Percentiles rank a stretch among this genome's conserved stretches.
phyloP scores from a whole-genome alignment of 2,797 vertebrate genomes.

The Rhynchonycteris naso region DNA sequence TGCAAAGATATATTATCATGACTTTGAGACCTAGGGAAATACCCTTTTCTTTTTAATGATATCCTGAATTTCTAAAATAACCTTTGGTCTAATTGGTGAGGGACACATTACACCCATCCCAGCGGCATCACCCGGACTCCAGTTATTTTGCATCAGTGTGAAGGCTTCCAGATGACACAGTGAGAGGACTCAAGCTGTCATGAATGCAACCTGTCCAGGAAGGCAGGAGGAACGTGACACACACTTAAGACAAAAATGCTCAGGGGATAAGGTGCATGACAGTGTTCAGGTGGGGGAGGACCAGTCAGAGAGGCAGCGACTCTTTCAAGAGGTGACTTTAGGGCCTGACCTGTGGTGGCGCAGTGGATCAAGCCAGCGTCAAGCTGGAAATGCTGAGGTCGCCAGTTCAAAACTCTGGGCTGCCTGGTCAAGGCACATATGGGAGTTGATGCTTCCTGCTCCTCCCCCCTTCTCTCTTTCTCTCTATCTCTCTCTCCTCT shows the following conservation, averaged over 20 bases:
- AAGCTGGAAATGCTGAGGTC: too few species aligned
- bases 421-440: too few species aligned
- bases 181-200: neutral
- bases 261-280: too few species aligned
- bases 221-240: neutral
- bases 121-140: neutral
- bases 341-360: too few species aligned
- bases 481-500: too few species aligned
- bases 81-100: slow-evolving; percentile 5
- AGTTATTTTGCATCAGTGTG: neutral
- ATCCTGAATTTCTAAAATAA: neutral
- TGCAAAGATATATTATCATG: slow-evolving; percentile 26
- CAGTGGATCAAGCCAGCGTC: too few species aligned
- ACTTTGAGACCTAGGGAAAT: slow-evolving; percentile 10
- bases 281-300: neutral
- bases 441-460: too few species aligned
- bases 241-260: neutral
- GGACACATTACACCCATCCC: neutral
- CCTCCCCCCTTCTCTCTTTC: too few species aligned
- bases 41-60: neutral
- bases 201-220: neutral
- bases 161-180: neutral
- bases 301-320: neutral
- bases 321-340: neutral
- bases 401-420: too few species aligned